Evolutionary conservation across 2,797 vertebrate species (phyloP), one percentile per base, ranked within the genome.

Genomic region (Onychomys torridus): DNA sequence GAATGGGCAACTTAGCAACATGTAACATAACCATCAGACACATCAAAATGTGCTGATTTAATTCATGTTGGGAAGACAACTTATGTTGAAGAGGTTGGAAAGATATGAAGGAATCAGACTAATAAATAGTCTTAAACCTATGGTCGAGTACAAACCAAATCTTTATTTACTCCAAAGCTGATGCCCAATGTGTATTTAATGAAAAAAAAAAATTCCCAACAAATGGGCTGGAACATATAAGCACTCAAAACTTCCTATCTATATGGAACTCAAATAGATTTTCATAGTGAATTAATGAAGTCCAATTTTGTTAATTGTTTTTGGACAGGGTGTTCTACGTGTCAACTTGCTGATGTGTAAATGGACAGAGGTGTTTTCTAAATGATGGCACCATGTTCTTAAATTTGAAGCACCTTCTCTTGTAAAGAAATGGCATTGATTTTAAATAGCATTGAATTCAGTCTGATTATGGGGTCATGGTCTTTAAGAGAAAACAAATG

Each of bases 371-470:
- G 6, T 37, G 6, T 65, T 89, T 84, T 46, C 29, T 27, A 49
- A 61, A 25, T 4, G 65, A 92, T 46, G 37, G 32, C 21, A 29
- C 73, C 10, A 34, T 27, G n/a, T 63, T 93, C 71, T 87, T 29
- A 91, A 63, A 95, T 34, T 81, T 12, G 63, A 69, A 32, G 17
- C 3, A 25, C 14, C 63, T 55, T 84, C 16, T 79, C 6, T 59
- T n/a, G 65, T 67, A 79, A 49, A 83, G 59, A 63, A 63, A 49
- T 3, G 37, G 46, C 3, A 77, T 6, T 55, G n/a, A 78, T 81
- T 95, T 87, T 67, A 88, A 89, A 67, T 6, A 32, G 29, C 19
- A 25, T 89, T 93, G 82, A 78, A 89, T 81, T 95, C 11, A 79
- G 63, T 32, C 55, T 81, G 73, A 90, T 40, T 37, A 77, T 8